Base-by-base conservation (phyloP, 1,140 invertebrate genomes). In the Drosophila littoralis region DNA sequence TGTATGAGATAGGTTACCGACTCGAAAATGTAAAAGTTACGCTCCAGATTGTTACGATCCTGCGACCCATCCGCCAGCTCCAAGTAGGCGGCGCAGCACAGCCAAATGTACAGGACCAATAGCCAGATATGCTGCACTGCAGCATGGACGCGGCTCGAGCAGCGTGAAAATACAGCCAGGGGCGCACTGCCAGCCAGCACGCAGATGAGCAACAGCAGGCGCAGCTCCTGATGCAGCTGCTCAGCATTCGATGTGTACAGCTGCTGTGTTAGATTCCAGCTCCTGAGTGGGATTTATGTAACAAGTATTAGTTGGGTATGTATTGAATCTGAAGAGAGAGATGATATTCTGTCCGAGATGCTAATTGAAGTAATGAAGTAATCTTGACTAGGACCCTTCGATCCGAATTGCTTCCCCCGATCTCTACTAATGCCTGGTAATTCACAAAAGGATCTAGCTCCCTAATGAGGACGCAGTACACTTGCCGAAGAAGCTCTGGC, bases 1-100 rank as follows among this genome's bases (percentile, higher is more conserved):
- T 88, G 82, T 7, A 86, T 46, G 7, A 88, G 35, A 54, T 86
- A 86, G 0, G 67, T 70, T 0, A 50, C 12, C 0, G 82, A 79
- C 38, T 86, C 82, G 1, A 74, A 40, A 5, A 54, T 17, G 17
- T 79, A 77, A 1, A 86, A 63, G 10, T 83, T 79, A 3, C 77
- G 68, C 67, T 88, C 68, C 0, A 86, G 42, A 1, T 75, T 57
- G 10, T 45, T 52, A 9, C 51, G 48, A 1, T 52, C 4, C 0
- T 77, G 7, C 0, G 68, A 52, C 4, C 58, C 7, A 2, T 65
- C 10, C 0, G 43, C 6, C 13, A 79, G 78, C n/a, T 86, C 83
- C 32, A 43, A 48, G 51, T 71, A 86, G 7, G 79, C 70, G 7
- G 67, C 65, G 0, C 43, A 1, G 32, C 54, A 35, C 9, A 81